Base-by-base conservation (phyloP, 2,888 invertebrate genomes). In the Drosophila macrospina region DNA sequence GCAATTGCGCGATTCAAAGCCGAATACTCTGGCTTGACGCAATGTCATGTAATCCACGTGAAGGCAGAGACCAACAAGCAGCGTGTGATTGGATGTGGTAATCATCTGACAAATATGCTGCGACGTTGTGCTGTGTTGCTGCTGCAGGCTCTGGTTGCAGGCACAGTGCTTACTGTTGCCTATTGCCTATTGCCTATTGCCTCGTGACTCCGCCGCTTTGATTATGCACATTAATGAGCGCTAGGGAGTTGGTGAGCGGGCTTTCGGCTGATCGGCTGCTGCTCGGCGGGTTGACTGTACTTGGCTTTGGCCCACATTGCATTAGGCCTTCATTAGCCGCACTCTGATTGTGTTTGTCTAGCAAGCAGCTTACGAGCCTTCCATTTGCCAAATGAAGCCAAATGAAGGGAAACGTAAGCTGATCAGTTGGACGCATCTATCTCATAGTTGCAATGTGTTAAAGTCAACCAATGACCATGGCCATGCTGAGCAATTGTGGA, bases 221-320 rank as follows among this genome's bases (percentile, higher is more conserved):
- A 86, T 86, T 83, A 82, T 83, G 86, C 83, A 69, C 82, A 85
- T 87, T 83, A 82, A 83, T 82, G 88, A 74, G 83, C 79, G 70
- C 26, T 10, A 7, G n/a, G 39, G n/a, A 48, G 30, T 39, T 20
- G 30, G 32, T 32, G 34, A 36, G 36, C 44, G 24, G 44, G 36
- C n/a, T 20, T 61, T 52, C 57, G 34, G 5, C n/a, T 39, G 39
- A 16, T 51, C 55, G 34, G n/a, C n/a, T n/a, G n/a, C n/a, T n/a
- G n/a, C n/a, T 52, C 57, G 34, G 5, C n/a, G 34, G 39, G 24
- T 51, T 55, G 34, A 47, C 34, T 34, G 15, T 15, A 30, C 15
- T 48, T 68, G 57, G 51, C 32, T 52, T 52, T 26, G 37, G 55
- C 1, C 7, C 15, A 4, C 16, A 34, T 70, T 73, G 69, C 85